Evolutionary conservation across 2,888 invertebrate genomes (phyloP).

Genomic region (Deroplatys truncata): DNA sequence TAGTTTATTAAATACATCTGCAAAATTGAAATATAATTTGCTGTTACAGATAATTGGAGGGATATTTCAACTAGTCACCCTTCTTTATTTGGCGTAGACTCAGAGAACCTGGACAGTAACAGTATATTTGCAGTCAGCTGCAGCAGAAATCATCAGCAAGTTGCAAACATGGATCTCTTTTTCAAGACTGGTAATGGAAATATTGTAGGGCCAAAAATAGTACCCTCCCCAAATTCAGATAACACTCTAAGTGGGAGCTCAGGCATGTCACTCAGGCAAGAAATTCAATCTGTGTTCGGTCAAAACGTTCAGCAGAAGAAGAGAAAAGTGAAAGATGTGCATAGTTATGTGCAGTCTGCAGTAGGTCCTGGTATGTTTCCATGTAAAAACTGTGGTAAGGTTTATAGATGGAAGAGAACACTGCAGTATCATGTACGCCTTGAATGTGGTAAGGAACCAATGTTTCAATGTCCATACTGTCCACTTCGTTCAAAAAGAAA

Average conservation of each 20-base stretch:
- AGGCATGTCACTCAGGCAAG: background rate
- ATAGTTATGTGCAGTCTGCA: background rate
- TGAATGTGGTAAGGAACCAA: constrained; percentile 30
- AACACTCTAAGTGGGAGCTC: background rate
- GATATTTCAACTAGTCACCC: background rate
- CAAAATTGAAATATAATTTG: background rate
- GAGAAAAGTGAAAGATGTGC: background rate
- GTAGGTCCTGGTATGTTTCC: constrained; percentile 20
- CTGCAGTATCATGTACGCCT: constrained; percentile 10
- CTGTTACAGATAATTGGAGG: background rate
- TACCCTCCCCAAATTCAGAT: background rate
- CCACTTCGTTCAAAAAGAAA: constrained; percentile 29
- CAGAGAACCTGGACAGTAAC: background rate
- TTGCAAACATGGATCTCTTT: background rate
- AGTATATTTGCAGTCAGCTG: background rate
- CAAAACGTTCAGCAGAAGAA: background rate
- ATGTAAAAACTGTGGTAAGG: constrained; percentile 22
- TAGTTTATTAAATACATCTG: background rate
- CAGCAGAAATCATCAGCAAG: background rate
- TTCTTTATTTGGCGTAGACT: background rate
- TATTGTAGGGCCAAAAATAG: background rate
- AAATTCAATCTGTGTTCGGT: background rate
- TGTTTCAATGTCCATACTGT: constrained; percentile 35
- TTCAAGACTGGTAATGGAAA: background rate
- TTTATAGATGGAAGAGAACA: constrained; percentile 21